Percentiles rank a stretch among this genome's conserved stretches.
These are phyloP conservation scores for Ceraclea dissimilis DNA, from an alignment of 2,888 invertebrate genomes.

Conservation along the genomic window DNA sequence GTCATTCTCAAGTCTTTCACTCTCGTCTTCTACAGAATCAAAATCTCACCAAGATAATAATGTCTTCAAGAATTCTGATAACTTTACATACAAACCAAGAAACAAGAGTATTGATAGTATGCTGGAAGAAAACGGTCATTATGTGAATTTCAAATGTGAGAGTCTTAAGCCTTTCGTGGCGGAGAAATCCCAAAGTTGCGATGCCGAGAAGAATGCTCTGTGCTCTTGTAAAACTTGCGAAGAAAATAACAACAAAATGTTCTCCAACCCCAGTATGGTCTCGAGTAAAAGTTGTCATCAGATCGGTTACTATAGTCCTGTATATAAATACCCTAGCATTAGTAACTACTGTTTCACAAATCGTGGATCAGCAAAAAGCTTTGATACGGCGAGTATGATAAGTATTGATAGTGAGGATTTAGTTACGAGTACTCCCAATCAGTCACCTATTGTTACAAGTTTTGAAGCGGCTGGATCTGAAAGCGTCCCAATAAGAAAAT, in stretches of 20 bases:
- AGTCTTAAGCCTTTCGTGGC: slow-evolving; percentile 21
- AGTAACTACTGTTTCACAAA: slow-evolving; percentile 34
- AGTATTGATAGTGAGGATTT: slow-evolving; percentile 27
- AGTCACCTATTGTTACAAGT: slow-evolving; percentile 19
- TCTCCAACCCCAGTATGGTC: slow-evolving; percentile 16
- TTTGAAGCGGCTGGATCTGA: slow-evolving; percentile 21
- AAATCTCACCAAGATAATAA: slow-evolving; percentile 27
- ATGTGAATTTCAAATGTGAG: slow-evolving; percentile 26
- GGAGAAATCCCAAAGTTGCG: slow-evolving; percentile 23
- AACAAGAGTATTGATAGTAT: slow-evolving; percentile 27
- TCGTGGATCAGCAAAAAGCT: slow-evolving; percentile 30
- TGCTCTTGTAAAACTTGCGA: slow-evolving; percentile 19
- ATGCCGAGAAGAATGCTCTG: slow-evolving; percentile 21
- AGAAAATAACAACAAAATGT: slow-evolving; percentile 4
- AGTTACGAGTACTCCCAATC: slow-evolving; percentile 26
- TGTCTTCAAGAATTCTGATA: slow-evolving; percentile 16
- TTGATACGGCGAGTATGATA: slow-evolving; percentile 29
- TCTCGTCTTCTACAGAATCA: slow-evolving; percentile 32
- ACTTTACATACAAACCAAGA: slow-evolving; percentile 15
- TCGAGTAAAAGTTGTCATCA: slow-evolving; percentile 25
- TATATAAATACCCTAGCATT: slow-evolving; percentile 46
- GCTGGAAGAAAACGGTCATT: slow-evolving; percentile 27
- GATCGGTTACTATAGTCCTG: slow-evolving; percentile 39
- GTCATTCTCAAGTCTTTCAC: slow-evolving; percentile 35
- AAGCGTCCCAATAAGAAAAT: slow-evolving; percentile 17